Evolutionary conservation across 2,888 invertebrate species (phyloP).

Genomic region (Spicauda simplicius): DNA sequence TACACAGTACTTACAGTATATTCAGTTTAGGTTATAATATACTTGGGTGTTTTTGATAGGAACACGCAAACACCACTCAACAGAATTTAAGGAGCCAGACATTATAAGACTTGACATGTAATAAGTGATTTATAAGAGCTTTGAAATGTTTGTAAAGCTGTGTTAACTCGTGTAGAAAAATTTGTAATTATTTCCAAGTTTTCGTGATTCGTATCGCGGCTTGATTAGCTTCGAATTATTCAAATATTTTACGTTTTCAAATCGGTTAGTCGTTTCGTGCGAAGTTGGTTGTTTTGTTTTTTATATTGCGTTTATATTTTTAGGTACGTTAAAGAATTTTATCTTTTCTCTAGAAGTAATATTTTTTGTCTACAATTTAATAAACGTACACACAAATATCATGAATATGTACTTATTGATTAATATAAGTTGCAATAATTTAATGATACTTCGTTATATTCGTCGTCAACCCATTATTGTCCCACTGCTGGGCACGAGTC

Average conservation of each 20-base stretch:
- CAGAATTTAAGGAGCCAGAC: slow-evolving; percentile 1
- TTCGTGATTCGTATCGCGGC: slow-evolving; percentile 26
- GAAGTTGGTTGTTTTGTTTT: neutral
- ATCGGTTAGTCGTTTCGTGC: slow-evolving; percentile 12
- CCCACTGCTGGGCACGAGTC: too few species aligned
- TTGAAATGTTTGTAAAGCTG: slow-evolving; percentile 16
- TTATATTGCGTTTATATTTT: neutral
- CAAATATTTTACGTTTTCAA: slow-evolving; percentile 18
- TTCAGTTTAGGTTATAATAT: too few species aligned
- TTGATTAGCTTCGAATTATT: slow-evolving; percentile 29
- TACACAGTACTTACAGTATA: too few species aligned
- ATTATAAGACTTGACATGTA: neutral
- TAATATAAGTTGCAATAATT: too few species aligned
- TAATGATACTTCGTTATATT: too few species aligned
- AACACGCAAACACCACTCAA: slow-evolving; percentile 8
- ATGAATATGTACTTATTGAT: too few species aligned
- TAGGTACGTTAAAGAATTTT: neutral
- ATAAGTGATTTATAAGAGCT: slow-evolving; percentile 22
- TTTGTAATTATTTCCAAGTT: slow-evolving; percentile 32
- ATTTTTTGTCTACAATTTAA: too few species aligned
- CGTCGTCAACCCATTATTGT: too few species aligned
- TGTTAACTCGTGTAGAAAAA: slow-evolving; percentile 30
- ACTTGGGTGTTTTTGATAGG: too few species aligned
- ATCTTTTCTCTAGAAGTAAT: neutral
- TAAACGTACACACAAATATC: too few species aligned